Conservation (phyloP, 2,797 vertebrate species). For the Lutjanus campechanus region DNA sequence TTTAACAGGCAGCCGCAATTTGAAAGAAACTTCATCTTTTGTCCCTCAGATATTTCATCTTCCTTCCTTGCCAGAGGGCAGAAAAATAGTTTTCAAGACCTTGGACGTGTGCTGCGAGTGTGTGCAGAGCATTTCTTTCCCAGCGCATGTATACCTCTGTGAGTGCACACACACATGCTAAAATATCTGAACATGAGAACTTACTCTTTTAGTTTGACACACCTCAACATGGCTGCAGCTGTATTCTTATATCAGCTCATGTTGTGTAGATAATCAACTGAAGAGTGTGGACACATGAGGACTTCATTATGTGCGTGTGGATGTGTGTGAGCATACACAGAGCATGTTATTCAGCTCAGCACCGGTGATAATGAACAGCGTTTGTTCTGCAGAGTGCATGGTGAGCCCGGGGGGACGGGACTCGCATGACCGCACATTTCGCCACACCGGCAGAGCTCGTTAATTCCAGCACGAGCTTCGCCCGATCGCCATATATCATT, state of each 20-base stretch:
- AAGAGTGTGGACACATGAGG: background rate
- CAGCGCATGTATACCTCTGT: background rate
- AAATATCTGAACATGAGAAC: background rate
- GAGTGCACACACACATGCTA: background rate
- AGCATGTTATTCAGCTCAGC: background rate
- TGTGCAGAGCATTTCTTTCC: background rate
- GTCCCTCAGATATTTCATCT: background rate
- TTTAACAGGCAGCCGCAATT: background rate
- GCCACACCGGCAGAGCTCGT: constrained; percentile 9
- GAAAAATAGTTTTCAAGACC: background rate
- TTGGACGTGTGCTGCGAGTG: background rate
- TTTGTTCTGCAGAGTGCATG: background rate
- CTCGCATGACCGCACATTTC: background rate
- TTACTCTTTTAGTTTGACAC: background rate
- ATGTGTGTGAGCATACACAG: background rate
- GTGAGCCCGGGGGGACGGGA: background rate
- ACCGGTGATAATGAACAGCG: constrained; percentile 1
- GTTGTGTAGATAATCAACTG: background rate
- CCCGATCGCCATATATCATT: constrained; percentile 59
- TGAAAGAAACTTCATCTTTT: background rate
- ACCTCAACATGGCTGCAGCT: background rate
- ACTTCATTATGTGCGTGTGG: background rate
- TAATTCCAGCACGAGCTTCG: constrained; percentile 41
- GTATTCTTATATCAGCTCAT: background rate
- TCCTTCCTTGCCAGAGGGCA: background rate